Conservation (phyloP, 2,113 vertebrate species). For the Geothlypis trichas region DNA sequence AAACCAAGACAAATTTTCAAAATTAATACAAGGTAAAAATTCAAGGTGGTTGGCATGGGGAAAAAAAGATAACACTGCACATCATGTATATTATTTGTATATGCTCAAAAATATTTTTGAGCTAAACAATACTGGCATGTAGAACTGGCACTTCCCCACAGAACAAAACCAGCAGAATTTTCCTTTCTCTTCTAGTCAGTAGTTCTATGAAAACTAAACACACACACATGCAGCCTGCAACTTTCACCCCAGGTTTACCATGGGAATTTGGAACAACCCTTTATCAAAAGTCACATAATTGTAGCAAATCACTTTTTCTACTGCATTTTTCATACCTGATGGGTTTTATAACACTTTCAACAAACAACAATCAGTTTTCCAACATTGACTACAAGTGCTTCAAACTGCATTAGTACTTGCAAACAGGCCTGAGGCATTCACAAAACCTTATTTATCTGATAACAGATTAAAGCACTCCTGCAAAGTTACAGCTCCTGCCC, state of each 20-base stretch:
- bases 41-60: slow-evolving; percentile 28
- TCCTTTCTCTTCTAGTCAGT: not conserved
- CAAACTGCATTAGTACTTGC: not conserved
- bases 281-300: not conserved
- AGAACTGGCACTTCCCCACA: slow-evolving; percentile 22
- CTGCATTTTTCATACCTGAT: not conserved
- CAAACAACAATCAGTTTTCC: not conserved
- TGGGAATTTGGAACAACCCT: not conserved
- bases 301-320: not conserved
- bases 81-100: not conserved
- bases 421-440: slow-evolving; percentile 25
- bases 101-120: slow-evolving; percentile 17
- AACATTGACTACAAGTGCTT: not conserved
- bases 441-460: not conserved
- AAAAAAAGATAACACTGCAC: not conserved
- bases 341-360: not conserved
- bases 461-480: slow-evolving; percentile 7
- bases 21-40: slow-evolving; percentile 55
- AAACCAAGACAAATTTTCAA: slow-evolving; percentile 49
- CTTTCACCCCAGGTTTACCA: not conserved
- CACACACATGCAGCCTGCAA: not conserved
- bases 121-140: slow-evolving; percentile 12
- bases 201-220: slow-evolving; percentile 16
- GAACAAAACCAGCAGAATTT: not conserved
- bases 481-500: not conserved